Evolutionary conservation across 2,113 vertebrate species (phyloP).

Genomic region (Poecilia latipinna): DNA sequence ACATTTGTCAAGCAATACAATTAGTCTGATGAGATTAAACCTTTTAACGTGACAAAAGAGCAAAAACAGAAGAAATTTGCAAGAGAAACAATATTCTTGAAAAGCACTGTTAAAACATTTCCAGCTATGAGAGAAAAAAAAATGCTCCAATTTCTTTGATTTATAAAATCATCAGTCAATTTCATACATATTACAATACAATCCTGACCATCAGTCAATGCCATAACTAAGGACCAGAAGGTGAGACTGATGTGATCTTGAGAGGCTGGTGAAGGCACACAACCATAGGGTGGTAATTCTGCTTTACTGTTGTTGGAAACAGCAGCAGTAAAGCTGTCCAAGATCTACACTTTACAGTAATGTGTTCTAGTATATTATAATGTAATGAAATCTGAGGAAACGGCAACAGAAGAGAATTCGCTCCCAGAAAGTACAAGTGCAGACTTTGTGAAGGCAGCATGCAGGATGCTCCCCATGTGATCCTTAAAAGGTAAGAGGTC

Average conservation of each 20-base stretch:
- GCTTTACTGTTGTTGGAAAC: background rate
- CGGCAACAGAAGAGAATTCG: background rate
- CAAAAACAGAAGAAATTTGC: background rate
- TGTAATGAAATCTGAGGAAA: slow-evolving; percentile 15
- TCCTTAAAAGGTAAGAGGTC: slow-evolving; percentile 32
- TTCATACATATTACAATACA: background rate
- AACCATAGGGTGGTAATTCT: background rate
- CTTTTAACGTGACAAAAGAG: background rate
- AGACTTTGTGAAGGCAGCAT: slow-evolving; percentile 29
- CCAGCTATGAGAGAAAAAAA: background rate
- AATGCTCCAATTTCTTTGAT: background rate
- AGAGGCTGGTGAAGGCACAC: background rate
- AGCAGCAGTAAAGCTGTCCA: slow-evolving; percentile 2
- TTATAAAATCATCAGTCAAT: background rate
- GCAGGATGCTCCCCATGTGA: slow-evolving; percentile 26
- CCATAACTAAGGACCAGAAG: background rate
- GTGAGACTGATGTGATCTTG: background rate
- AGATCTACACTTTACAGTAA: background rate
- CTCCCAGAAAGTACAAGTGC: slow-evolving; percentile 25
- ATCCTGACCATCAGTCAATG: background rate
- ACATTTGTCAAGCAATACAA: background rate
- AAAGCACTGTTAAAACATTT: background rate
- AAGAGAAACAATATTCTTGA: background rate
- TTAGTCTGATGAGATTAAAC: background rate
- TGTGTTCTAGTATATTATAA: slow-evolving; percentile 9